Evolutionary conservation across 2,113 vertebrate genomes (phyloP).

Genomic region (Oreochromis tanganicae): DNA sequence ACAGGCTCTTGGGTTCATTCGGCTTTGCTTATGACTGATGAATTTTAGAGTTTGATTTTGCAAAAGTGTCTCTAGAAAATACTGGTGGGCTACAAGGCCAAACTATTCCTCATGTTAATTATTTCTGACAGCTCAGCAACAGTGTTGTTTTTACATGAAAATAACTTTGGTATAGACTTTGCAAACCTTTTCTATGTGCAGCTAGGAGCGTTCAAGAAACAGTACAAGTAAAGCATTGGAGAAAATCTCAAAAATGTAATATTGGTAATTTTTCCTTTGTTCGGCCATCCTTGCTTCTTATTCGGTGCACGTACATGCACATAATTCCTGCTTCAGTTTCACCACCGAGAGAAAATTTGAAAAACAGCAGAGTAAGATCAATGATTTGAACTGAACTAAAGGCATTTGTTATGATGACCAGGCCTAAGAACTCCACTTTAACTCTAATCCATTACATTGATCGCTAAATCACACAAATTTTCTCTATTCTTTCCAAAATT

Average conservation of each 20-base stretch:
- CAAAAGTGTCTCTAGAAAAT: neutral
- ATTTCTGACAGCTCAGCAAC: neutral
- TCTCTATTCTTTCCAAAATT: neutral
- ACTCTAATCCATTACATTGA: neutral
- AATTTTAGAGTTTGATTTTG: neutral
- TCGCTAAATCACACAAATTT: neutral
- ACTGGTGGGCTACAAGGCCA: neutral
- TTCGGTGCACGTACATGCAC: neutral
- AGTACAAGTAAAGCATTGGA: neutral
- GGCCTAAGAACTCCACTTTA: neutral
- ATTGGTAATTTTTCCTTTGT: neutral
- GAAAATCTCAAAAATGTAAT: neutral
- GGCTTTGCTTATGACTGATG: neutral
- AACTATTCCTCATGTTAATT: neutral
- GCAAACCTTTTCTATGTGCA: neutral
- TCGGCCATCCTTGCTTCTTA: neutral
- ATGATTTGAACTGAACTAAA: neutral
- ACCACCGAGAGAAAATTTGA: neutral
- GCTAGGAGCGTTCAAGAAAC: neutral
- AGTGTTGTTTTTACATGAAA: neutral
- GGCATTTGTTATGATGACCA: neutral
- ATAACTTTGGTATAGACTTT: neutral
- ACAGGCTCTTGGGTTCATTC: neutral
- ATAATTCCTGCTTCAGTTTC: neutral
- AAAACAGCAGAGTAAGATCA: neutral